These are phyloP conservation scores for Vimba vimba DNA, from an alignment of 2,113 vertebrate species.

Conservation along the genomic window DNA sequence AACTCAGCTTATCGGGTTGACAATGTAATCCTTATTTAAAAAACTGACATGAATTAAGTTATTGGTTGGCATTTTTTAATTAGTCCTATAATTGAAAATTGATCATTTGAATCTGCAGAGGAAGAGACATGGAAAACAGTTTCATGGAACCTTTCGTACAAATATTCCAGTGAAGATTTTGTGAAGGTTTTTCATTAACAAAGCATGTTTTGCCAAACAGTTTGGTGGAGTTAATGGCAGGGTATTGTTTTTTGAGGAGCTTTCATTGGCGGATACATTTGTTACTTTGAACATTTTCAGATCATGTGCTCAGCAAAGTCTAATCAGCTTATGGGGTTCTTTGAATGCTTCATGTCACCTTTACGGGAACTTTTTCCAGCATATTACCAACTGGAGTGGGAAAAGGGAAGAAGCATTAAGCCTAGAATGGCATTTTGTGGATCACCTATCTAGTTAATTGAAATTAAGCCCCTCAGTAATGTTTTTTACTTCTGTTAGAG, in stretches of 20 bases:
- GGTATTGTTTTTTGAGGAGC: not conserved
- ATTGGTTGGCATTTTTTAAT: not conserved
- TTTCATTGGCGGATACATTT: not conserved
- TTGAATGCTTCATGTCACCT: conserved; percentile 62
- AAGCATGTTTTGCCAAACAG: not conserved
- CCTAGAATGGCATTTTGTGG: conserved; percentile 25
- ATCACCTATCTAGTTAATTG: conserved; percentile 13
- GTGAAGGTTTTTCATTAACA: not conserved
- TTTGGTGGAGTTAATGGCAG: not conserved
- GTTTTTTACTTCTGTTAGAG: conserved; percentile 8
- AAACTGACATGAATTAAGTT: not conserved
- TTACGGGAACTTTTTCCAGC: conserved; percentile 49
- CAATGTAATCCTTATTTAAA: not conserved
- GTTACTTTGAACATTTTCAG: conserved; percentile 50
- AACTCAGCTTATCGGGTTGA: not conserved
- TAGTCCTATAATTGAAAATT: not conserved
- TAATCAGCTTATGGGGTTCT: conserved; percentile 64
- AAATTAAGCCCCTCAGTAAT: not conserved
- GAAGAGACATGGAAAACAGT: not conserved
- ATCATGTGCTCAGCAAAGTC: conserved; percentile 59
- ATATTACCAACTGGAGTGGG: conserved; percentile 44
- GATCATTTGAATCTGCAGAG: not conserved
- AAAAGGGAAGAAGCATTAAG: conserved; percentile 39
- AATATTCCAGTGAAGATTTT: not conserved
- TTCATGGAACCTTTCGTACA: not conserved